A percentile compares a stretch with the other conserved stretches of the same genome.
Conservation (phyloP, 2,888 invertebrate genomes). For the Isoperla grammatica region DNA sequence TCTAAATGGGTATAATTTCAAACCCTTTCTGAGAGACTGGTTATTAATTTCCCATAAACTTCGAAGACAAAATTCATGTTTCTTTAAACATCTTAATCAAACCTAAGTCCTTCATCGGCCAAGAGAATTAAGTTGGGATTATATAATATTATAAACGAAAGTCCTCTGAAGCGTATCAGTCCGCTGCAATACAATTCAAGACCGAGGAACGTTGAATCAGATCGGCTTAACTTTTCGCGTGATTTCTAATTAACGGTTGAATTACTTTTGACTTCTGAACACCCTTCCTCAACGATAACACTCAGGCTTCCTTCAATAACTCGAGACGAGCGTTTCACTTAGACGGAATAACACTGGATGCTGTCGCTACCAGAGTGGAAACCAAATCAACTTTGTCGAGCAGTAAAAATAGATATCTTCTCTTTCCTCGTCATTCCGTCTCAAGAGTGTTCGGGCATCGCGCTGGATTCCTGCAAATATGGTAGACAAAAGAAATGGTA, state of each 20-base stretch:
- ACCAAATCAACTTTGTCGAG: too few relatives aligned
- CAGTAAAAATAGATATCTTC: too few relatives aligned
- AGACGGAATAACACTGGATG: too few relatives aligned
- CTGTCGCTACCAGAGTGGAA: too few relatives aligned
- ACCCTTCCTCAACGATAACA: too few relatives aligned
- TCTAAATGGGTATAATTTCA: not conserved
- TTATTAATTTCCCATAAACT: conserved; percentile 13
- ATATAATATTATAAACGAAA: not conserved
- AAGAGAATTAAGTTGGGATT: conserved; percentile 8
- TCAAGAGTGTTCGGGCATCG: too few relatives aligned
- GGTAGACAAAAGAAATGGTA: too few relatives aligned
- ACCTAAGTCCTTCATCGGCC: conserved; percentile 1
- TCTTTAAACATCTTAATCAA: conserved; percentile 15
- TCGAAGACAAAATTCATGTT: conserved; percentile 13
- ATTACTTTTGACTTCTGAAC: too few relatives aligned
- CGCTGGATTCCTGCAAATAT: too few relatives aligned
- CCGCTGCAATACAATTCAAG: not conserved
- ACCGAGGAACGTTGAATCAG: not conserved
- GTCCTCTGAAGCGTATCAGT: not conserved
- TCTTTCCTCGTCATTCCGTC: too few relatives aligned
- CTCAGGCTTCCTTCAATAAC: too few relatives aligned
- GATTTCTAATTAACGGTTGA: not conserved
- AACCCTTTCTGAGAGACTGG: conserved; percentile 4
- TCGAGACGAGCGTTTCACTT: too few relatives aligned
- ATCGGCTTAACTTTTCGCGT: conserved; percentile 1